Evolutionary conservation across 2,888 invertebrate genomes (phyloP), one percentile per base, ranked within the genome.

Genomic region (Folsomia candida): DNA sequence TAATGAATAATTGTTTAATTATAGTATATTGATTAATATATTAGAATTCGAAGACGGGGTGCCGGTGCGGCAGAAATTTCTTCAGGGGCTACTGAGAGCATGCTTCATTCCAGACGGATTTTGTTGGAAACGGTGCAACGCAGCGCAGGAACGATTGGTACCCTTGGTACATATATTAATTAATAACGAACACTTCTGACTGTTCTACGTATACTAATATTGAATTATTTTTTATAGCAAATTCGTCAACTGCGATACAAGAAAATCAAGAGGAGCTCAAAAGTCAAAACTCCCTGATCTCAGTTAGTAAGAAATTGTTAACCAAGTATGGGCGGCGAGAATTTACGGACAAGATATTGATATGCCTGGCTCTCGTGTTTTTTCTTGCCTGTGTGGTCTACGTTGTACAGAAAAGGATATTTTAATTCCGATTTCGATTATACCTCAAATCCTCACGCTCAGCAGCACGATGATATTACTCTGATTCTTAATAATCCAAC

Each of bases 281-380:
- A 80, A 89, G 89, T 78, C 95, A 96, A 75, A 92, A 93, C 1
- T 91, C 93, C 74, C 90, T 91, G 26, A 94, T 97, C 79, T 87
- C 90, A 27, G 94, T 93, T 81, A 94, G 96, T 0, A 91, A 93
- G 77, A 95, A 94, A 83, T 85, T 98, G 9, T 85, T 98, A 59
- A 93, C 93, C 69, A 98, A 97, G 84, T 97, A 97, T 82, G 94
- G 94, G 2, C 86, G 97, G 67, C 86, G 97, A 51, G 97, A 98
- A 85, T 90, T 94, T 76, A 98, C 97, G 0, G 97, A 98, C 82
- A 97, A 96, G 86, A 88, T 96, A 70, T 86, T 98, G 9, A 87
- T 94, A 82, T 89, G 91, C 79, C 89, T 95, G 81, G 93, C 94
- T 71, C 91, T 95, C 83, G 87, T 89, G 2, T 92, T 96, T 84